phyloP scores from a whole-genome alignment of 2,113 vertebrate species.

The Eidolon helvum region DNA sequence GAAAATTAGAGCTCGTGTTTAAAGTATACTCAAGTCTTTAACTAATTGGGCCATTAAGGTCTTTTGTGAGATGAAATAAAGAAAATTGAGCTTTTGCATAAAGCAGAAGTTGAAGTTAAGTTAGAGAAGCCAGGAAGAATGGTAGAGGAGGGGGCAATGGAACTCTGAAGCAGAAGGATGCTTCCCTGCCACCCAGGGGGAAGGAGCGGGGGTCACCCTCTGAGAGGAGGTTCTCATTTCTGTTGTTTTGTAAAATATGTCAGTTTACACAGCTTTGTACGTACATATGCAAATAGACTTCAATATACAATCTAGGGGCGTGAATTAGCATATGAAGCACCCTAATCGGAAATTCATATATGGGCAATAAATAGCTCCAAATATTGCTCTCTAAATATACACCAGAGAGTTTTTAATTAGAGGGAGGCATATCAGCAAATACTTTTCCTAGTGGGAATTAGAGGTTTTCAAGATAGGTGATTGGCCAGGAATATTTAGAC shows the following conservation, averaged over 20 bases:
- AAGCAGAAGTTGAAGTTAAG: neutral
- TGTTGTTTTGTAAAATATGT: neutral
- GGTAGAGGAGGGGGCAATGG: too few species aligned
- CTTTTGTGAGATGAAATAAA: neutral
- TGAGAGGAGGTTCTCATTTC: neutral
- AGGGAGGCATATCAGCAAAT: neutral
- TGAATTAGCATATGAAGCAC: neutral
- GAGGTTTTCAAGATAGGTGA: neutral
- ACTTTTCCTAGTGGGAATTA: neutral
- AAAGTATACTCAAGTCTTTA: neutral
- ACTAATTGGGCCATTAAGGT: neutral
- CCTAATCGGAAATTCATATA: slow-evolving; percentile 18
- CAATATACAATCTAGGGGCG: neutral
- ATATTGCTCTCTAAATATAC: neutral
- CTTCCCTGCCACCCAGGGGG: too few species aligned
- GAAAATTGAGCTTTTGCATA: neutral
- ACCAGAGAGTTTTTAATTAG: neutral
- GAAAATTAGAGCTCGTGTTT: neutral
- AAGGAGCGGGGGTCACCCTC: neutral
- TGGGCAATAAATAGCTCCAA: neutral
- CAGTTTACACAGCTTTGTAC: neutral
- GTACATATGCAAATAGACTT: neutral
- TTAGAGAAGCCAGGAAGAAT: neutral
- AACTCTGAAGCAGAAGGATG: neutral
- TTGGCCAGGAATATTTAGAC: neutral